Conservation (phyloP, 2,888 invertebrate genomes). For the Gonocerus acuteangulatus region DNA sequence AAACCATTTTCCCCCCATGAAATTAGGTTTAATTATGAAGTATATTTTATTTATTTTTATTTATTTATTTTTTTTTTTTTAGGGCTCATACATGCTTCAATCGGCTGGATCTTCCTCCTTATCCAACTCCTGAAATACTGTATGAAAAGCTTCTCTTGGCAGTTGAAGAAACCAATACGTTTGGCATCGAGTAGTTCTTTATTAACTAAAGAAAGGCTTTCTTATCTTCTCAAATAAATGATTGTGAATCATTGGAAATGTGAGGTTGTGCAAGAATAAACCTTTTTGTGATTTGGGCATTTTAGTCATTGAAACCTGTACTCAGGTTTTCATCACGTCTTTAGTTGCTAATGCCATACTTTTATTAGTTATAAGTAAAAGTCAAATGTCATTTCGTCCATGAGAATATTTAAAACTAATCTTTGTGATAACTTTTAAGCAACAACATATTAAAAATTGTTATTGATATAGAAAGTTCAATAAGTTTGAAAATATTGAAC, state of each 20-base stretch:
- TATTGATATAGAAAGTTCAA: neutral
- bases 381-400: conserved; percentile 23
- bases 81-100: conserved; percentile 97
- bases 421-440: conserved; percentile 14
- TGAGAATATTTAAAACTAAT: conserved; percentile 19
- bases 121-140: conserved; percentile 83
- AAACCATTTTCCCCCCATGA: too few species aligned
- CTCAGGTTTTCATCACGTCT: neutral
- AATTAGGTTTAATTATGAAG: too few species aligned
- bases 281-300: neutral
- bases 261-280: neutral
- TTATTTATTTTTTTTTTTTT: neutral
- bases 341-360: conserved; percentile 16
- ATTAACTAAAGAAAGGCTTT: neutral
- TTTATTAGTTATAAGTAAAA: conserved; percentile 16
- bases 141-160: conserved; percentile 87
- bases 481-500: too few species aligned
- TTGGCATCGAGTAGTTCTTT: conserved; percentile 76
- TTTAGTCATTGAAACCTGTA: neutral
- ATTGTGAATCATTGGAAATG: neutral
- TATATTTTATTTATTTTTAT: too few species aligned
- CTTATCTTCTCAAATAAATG: neutral
- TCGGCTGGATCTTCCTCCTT: conserved; percentile 89
- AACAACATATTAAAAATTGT: neutral
- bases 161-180: conserved; percentile 92